Evolutionary conservation across 2,113 vertebrate species (phyloP).

Genomic region (Semnornis frantzii): DNA sequence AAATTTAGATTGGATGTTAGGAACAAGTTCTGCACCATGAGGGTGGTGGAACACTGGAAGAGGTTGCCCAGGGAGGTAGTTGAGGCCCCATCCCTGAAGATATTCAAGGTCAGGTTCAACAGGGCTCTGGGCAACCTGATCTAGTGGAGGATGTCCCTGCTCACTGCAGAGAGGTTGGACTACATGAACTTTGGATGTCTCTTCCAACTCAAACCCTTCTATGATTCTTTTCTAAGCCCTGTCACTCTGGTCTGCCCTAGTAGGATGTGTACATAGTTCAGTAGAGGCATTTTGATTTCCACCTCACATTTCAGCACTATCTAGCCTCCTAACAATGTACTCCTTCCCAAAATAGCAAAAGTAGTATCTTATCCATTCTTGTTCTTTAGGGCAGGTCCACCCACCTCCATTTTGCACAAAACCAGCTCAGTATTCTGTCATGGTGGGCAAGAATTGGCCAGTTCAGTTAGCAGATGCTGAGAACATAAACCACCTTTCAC

Average conservation of each 20-base stretch:
- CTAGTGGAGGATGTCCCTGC: no score
- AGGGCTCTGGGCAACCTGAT: no score
- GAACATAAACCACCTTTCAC: slow-evolving; percentile 11
- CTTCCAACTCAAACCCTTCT: no score
- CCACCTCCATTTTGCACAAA: neutral
- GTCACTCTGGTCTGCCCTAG: neutral
- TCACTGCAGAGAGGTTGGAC: no score
- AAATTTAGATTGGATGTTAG: no score
- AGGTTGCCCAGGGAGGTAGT: no score
- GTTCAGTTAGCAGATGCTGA: neutral
- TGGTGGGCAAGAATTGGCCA: neutral
- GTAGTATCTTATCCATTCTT: neutral
- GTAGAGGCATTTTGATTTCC: neutral
- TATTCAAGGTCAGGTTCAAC: no score
- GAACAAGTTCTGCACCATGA: no score
- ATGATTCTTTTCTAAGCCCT: neutral
- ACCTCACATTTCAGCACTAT: neutral
- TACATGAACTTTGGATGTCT: no score
- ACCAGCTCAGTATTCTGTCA: neutral
- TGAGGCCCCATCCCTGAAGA: no score
- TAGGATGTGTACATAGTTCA: neutral
- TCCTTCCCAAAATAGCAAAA: neutral
- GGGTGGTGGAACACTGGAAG: no score
- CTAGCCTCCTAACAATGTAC: neutral
- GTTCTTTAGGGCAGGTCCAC: neutral